Base-by-base conservation (phyloP, 2,888 invertebrate genomes). In the Hemithea aestivaria region DNA sequence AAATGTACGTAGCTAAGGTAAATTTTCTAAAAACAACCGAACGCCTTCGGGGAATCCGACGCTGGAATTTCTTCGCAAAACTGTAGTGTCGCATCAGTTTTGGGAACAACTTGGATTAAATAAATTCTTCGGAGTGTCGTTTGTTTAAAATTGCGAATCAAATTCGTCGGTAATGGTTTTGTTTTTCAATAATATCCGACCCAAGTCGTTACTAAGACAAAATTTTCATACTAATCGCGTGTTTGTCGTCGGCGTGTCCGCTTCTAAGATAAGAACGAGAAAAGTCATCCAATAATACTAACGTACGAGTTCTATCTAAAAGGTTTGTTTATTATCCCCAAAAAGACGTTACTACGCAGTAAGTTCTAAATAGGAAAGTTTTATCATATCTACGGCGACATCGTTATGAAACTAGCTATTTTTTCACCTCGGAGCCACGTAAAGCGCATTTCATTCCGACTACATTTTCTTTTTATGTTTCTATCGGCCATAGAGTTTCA, bases 31-130 rank as follows among this genome's bases (percentile, higher is more conserved):
- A 60, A 63, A 59, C 66, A 58, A 35, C 33, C 41, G 28, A 12
- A 31, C 20, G 41, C 51, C 53, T 55, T 53, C 46, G 53, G 47
- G 50, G 56, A 68, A 59, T 61, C 73, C 62, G 56, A 70, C 27
- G 63, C 58, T 53, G 58, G 66, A 78, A 77, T 79, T 73, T 78
- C 73, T 78, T 76, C 56, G 62, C 67, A 55, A 78, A 79, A 76
- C 74, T 72, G 73, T 73, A 69, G 60, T 63, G 70, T 68, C 62
- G 66, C 73, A 73, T 72, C 73, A 72, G 77, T 75, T 81, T 80
- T 75, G 59, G 70, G 68, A 71, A 75, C 60, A 69, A 71, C 65
- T 70, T 64, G 71, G 74, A 80, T 80, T 81, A 75, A 78, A 74
- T 74, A 75, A 74, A 79, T 75, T 74, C 64, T 66, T 72, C 64